phyloP scores from a whole-genome alignment of 2,113 vertebrate genomes.

The Megaleporinus macrocephalus region DNA sequence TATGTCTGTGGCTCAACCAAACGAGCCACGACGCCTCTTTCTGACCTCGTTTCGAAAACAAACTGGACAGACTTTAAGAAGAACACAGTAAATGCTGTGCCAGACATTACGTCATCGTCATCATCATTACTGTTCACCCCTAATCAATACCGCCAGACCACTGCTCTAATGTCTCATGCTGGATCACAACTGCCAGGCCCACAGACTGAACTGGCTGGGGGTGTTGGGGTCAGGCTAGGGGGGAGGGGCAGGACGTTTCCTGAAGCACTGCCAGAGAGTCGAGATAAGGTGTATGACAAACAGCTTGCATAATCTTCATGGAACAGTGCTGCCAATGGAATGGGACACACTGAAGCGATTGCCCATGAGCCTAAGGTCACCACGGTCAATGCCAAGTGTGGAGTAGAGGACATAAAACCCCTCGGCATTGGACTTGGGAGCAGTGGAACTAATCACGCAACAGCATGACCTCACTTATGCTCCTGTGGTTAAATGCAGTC shows the following conservation, averaged over 20 bases:
- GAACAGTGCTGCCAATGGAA: not conserved
- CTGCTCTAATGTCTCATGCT: not conserved
- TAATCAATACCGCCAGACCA: slow-evolving; percentile 44
- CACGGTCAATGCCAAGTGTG: not conserved
- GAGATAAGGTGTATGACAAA: not conserved
- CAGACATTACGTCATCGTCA: slow-evolving; percentile 16
- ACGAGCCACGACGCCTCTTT: not conserved
- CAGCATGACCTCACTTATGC: no score
- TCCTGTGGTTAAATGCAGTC: no score
- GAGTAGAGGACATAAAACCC: not conserved
- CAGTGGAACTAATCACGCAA: not conserved
- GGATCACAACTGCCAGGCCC: not conserved
- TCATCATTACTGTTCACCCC: slow-evolving; percentile 24
- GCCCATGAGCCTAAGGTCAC: not conserved
- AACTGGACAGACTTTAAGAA: not conserved
- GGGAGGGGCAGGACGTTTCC: not conserved
- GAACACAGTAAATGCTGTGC: not conserved
- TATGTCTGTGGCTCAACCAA: no score
- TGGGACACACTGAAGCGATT: not conserved
- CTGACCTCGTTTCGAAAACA: not conserved
- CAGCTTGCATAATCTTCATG: no score
- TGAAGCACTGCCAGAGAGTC: not conserved
- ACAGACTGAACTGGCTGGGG: not conserved
- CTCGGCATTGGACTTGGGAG: not conserved
- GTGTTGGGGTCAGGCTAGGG: not conserved